Conservation (phyloP, 2,797 vertebrate genomes). For the Apogon talboti region DNA sequence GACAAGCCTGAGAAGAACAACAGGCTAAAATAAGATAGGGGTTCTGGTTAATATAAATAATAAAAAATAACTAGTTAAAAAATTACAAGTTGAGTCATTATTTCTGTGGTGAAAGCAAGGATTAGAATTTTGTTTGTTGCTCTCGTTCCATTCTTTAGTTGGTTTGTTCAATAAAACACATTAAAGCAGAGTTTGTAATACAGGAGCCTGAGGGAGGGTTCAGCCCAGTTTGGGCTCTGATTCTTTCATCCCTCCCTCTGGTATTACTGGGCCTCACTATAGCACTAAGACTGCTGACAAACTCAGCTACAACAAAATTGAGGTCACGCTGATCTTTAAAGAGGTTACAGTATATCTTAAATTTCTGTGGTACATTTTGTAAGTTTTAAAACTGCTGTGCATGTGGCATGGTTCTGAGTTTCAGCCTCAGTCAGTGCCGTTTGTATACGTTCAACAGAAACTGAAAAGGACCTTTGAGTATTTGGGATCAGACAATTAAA, state of each 20-base stretch:
- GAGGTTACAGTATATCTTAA: neutral
- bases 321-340: constrained; percentile 21
- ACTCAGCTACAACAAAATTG: constrained; percentile 16
- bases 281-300: constrained; percentile 8
- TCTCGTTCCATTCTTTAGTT: constrained; percentile 15
- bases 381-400: neutral
- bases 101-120: neutral
- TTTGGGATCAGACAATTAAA: too few relatives aligned
- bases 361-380: neutral
- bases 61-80: neutral
- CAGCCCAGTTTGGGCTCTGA: neutral
- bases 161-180: constrained; percentile 21
- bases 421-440: neutral
- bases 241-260: constrained; percentile 11
- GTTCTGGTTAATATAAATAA: neutral
- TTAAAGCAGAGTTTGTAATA: constrained; percentile 12
- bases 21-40: neutral
- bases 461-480: too few relatives aligned
- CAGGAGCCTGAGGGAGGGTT: constrained; percentile 1
- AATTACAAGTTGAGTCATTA: neutral
- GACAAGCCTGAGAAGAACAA: constrained; percentile 4
- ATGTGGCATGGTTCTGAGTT: constrained; percentile 3
- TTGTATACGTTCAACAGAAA: too few relatives aligned
- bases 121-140: neutral
- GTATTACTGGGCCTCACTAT: constrained; percentile 1